Base-by-base conservation (phyloP, 2,797 vertebrate genomes). In the Orestias chungarensis region DNA sequence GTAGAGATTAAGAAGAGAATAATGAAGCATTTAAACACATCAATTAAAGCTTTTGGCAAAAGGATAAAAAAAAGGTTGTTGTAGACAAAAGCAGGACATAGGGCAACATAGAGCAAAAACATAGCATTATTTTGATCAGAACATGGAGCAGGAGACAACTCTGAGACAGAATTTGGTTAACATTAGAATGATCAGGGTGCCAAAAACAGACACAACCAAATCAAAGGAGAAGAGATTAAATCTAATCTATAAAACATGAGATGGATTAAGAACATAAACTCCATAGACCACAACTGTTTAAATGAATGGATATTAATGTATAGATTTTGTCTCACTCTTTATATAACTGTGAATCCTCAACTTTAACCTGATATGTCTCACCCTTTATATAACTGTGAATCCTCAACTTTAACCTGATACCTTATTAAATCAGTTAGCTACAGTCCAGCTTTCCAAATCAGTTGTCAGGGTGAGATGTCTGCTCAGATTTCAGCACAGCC, bases 401-500 rank as follows among this genome's bases (percentile, higher is more conserved):
- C 35, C 71, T n/a, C 77, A 71, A 72, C 57, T 38, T 73, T 65
- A 40, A 76, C 73, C 57, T 61, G 33, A 78, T 75, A 43, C 52
- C 47, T n/a, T 72, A 44, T 73, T 77, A 64, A 64, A 78, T 78
- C 25, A 71, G 71, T 68, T 66, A 54, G 57, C 70, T 20, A 57
- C 49, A 66, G 62, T 82, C 40, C 74, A 80, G 69, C 62, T 78
- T 81, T 78, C 66, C 68, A 55, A 68, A 47, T 9, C 3, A 12
- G 44, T 25, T 54, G 50, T 76, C 61, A 57, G 57, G 29, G 70
- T 70, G 79, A 57, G 66, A 55, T 11, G 64, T 43, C 62, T 61
- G 52, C 74, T 84, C 74, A 38, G 50, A 64, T 75, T 81, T 71
- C 81, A 59, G 79, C 61, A 49, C 7, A 52, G 83, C 31, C 67